A percentile compares a stretch with the other conserved stretches of the same genome.
Conservation (phyloP, 2,888 invertebrate genomes). For the Auanema sp. region DNA sequence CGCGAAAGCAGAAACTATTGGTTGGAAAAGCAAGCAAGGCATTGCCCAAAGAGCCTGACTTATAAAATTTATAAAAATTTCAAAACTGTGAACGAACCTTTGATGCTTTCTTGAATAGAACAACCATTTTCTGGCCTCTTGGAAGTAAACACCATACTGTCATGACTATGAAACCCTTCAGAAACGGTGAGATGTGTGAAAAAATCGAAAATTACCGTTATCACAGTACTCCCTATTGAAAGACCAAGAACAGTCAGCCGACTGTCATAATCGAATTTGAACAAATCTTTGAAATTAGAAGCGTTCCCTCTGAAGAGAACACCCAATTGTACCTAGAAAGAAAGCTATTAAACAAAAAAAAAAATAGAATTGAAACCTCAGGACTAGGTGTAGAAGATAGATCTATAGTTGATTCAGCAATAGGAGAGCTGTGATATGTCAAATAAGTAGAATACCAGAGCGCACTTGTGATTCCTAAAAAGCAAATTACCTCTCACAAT, state of each 20-base stretch:
- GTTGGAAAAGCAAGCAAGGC: constrained; percentile 19
- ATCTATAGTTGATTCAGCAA: not conserved
- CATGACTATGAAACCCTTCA: constrained; percentile 12
- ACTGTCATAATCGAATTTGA: constrained; percentile 16
- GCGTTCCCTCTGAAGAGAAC: not conserved
- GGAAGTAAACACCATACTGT: constrained; percentile 22
- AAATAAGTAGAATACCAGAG: constrained; percentile 21
- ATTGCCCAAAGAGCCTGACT: constrained; percentile 17
- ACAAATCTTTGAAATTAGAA: constrained; percentile 6
- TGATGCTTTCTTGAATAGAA: constrained; percentile 18
- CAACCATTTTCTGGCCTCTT: constrained; percentile 18
- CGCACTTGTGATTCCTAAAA: constrained; percentile 10
- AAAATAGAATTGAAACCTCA: not conserved
- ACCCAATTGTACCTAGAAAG: not conserved
- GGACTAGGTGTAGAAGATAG: not conserved
- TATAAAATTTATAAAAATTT: not conserved
- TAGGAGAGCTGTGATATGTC: not conserved
- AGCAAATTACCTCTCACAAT: not conserved
- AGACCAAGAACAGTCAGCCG: constrained; percentile 14
- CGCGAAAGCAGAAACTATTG: constrained; percentile 7
- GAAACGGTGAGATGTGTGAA: too few relatives aligned
- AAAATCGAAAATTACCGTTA: constrained; percentile 19
- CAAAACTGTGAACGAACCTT: constrained; percentile 5
- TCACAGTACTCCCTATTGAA: constrained; percentile 16
- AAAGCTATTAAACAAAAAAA: not conserved